Evolutionary conservation across 2,113 vertebrate species (phyloP).

Genomic region (Crocuta crocuta): DNA sequence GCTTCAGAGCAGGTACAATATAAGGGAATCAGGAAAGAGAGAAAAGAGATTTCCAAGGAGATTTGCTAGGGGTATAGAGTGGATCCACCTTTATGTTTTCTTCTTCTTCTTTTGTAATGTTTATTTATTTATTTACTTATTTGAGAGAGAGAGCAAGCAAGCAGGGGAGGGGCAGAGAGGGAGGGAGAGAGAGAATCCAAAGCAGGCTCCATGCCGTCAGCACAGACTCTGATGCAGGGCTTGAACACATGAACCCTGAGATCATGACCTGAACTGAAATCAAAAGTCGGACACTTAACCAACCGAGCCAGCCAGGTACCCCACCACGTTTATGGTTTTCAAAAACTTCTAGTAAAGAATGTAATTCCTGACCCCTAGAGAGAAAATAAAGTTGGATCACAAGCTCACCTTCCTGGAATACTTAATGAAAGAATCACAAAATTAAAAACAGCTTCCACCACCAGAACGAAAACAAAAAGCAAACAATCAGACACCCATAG

Average conservation of each 20-base stretch:
- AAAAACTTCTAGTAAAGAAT: background rate
- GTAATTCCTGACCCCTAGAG: background rate
- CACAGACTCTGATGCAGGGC: no score
- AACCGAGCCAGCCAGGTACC: no score
- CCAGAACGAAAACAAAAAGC: background rate
- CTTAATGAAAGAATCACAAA: background rate
- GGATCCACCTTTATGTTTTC: background rate
- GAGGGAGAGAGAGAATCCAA: no score
- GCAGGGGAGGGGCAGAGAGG: no score
- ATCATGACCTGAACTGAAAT: no score
- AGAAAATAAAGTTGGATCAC: background rate
- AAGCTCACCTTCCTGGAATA: background rate
- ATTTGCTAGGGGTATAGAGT: background rate
- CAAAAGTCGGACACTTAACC: no score
- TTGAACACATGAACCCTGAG: no score
- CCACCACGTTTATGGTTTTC: background rate
- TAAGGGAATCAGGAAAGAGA: background rate
- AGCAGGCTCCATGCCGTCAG: no score
- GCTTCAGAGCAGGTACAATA: background rate
- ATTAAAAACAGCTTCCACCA: background rate
- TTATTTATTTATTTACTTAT: no score
- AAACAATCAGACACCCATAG: background rate
- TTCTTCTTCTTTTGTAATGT: no score
- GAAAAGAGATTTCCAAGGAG: slow-evolving; percentile 6
- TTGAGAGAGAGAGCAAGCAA: no score